These are phyloP conservation scores for Mormyrops boulengeri DNA, from an alignment of 2,797 vertebrate species.

Conservation along the genomic window DNA sequence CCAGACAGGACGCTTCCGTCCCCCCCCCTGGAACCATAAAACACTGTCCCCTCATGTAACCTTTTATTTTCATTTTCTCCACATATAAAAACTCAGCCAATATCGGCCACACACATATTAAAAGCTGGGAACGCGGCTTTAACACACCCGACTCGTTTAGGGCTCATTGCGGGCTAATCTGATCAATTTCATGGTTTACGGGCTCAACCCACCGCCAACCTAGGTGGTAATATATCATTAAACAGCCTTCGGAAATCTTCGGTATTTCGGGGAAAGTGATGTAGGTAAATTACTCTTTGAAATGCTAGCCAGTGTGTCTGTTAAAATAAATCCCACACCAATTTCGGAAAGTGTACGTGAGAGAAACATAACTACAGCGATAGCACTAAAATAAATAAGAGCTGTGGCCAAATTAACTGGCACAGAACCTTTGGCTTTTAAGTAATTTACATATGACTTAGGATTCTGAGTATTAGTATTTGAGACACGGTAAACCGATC, in stretches of 20 bases:
- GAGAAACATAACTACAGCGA: slow-evolving; percentile 11
- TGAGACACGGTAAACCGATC: background rate
- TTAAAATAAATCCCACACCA: slow-evolving; percentile 25
- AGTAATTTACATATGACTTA: background rate
- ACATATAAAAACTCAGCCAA: slow-evolving; percentile 41
- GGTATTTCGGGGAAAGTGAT: slow-evolving; percentile 33
- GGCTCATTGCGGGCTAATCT: slow-evolving; percentile 63
- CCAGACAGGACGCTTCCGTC: slow-evolving; percentile 14
- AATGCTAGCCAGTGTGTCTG: slow-evolving; percentile 9
- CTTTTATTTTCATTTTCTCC: slow-evolving; percentile 42
- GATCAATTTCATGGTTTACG: slow-evolving; percentile 67
- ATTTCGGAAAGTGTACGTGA: slow-evolving; percentile 30
- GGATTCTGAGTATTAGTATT: background rate
- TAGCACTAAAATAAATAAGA: slow-evolving; percentile 4
- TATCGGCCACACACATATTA: slow-evolving; percentile 45
- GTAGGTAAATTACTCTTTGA: slow-evolving; percentile 37
- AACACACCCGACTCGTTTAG: slow-evolving; percentile 45
- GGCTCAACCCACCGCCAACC: slow-evolving; percentile 46
- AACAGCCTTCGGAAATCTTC: slow-evolving; percentile 48
- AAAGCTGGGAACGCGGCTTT: slow-evolving; percentile 45
- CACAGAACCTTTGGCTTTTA: background rate
- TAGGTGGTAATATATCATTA: slow-evolving; percentile 59
- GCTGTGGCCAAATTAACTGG: background rate
- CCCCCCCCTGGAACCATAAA: slow-evolving; percentile 33
- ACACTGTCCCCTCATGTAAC: slow-evolving; percentile 35